Conservation (phyloP, 2,113 vertebrate species). For the Echinops telfairi region DNA sequence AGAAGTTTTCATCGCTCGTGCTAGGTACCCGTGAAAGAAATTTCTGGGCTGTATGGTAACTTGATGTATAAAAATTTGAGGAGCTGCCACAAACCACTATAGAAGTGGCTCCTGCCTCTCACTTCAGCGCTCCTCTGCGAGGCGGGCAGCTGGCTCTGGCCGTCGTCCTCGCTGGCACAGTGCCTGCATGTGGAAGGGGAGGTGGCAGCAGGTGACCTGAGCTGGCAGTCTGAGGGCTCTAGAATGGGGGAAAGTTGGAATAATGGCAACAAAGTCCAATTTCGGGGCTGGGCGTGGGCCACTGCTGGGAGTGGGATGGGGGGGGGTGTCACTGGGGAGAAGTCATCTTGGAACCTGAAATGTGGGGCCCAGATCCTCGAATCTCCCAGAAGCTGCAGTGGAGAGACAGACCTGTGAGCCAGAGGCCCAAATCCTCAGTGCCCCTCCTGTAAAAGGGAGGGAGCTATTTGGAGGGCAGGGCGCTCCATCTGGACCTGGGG, state of each 20-base stretch:
- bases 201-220: background rate
- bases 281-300: background rate
- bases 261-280: background rate
- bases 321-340: background rate
- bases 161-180: background rate
- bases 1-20: too few species aligned
- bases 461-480: background rate
- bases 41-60: too few species aligned
- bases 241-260: background rate
- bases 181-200: background rate
- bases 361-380: fast-evolving
- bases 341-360: background rate
- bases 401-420: background rate
- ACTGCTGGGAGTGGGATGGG: too few species aligned
- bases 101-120: too few species aligned
- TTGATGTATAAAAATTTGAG: too few species aligned
- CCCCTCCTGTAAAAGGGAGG: background rate
- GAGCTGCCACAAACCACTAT: too few species aligned
- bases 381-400: background rate
- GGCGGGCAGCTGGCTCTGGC: background rate
- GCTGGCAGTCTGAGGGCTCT: background rate
- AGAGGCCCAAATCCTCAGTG: background rate
- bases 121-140: too few species aligned
- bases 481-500: background rate
- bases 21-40: too few species aligned